Evolutionary conservation across 1,140 invertebrate genomes (phyloP).

Genomic region (Bursaphelenchus mucronatus): DNA sequence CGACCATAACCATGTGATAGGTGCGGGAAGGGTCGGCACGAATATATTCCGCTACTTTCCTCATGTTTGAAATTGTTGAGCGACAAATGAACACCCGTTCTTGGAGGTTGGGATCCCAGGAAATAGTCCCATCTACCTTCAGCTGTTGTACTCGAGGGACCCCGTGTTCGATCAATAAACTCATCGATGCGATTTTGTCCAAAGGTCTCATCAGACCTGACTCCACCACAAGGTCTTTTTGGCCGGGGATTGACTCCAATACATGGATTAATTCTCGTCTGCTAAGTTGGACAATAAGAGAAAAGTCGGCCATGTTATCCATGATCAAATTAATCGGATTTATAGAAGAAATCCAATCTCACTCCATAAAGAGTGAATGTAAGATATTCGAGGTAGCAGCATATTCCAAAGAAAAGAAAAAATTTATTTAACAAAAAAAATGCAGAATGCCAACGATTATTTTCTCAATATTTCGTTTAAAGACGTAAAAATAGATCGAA

Average conservation of each 20-base stretch:
- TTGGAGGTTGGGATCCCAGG: constrained; percentile 30
- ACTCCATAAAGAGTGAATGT: constrained; percentile 7
- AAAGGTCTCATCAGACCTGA: constrained; percentile 37
- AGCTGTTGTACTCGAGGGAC: constrained; percentile 44
- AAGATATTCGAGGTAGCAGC: constrained; percentile 11
- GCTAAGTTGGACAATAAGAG: constrained; percentile 41
- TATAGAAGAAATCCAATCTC: too few species aligned
- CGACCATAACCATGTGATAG: constrained; percentile 47
- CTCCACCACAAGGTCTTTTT: constrained; percentile 46
- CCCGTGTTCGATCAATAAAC: constrained; percentile 35
- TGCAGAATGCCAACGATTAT: too few species aligned
- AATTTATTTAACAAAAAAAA: background rate
- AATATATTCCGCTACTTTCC: constrained; percentile 46
- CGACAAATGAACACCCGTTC: constrained; percentile 40
- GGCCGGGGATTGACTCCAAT: constrained; percentile 45
- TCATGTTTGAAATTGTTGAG: constrained; percentile 29
- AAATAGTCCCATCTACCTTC: constrained; percentile 23
- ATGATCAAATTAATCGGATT: constrained; percentile 6
- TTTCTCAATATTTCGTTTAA: too few species aligned
- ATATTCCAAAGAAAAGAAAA: constrained; percentile 8
- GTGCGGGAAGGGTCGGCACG: constrained; percentile 27
- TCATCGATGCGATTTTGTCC: constrained; percentile 45
- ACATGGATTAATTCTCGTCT: constrained; percentile 41
- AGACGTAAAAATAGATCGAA: too few species aligned
- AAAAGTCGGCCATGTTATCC: constrained; percentile 54